Evolutionary conservation across 1,140 invertebrate species (phyloP).

Genomic region (Musca vetustissima): DNA sequence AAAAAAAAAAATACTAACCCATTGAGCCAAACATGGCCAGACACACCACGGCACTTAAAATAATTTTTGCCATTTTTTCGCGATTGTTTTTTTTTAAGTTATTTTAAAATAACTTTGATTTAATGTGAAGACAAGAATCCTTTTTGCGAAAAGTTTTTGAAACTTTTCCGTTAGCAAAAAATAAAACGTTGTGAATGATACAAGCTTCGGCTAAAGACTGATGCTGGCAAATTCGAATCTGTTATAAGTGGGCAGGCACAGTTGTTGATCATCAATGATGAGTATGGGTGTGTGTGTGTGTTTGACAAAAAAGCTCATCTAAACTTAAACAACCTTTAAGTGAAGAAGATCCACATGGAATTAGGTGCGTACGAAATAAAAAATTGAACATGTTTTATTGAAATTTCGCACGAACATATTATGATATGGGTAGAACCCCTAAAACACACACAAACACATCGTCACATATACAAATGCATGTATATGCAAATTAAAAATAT

Average conservation of each 20-base stretch:
- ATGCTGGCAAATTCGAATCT: background rate
- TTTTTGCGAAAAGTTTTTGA: no score
- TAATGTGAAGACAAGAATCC: no score
- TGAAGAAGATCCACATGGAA: background rate
- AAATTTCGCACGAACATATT: no score
- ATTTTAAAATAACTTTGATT: constrained; percentile 10
- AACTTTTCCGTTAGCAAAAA: background rate
- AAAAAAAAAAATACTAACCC: constrained; percentile 45
- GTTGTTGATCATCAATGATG: background rate
- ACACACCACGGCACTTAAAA: constrained; percentile 49
- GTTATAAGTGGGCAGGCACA: constrained; percentile 16
- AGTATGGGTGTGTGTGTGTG: no score
- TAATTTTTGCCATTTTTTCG: constrained; percentile 43
- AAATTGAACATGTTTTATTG: no score
- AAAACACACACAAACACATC: no score
- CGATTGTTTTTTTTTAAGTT: background rate
- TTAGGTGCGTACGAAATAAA: no score
- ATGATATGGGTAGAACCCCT: no score
- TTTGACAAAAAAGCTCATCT: background rate
- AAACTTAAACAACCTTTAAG: background rate
- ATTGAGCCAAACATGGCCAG: constrained; percentile 51
- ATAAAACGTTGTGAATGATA: constrained; percentile 12
- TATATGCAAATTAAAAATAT: no score
- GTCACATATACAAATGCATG: no score
- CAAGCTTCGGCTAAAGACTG: constrained; percentile 6